phyloP scores from a whole-genome alignment of 2,888 invertebrate genomes.

The Morinoia aosen region DNA sequence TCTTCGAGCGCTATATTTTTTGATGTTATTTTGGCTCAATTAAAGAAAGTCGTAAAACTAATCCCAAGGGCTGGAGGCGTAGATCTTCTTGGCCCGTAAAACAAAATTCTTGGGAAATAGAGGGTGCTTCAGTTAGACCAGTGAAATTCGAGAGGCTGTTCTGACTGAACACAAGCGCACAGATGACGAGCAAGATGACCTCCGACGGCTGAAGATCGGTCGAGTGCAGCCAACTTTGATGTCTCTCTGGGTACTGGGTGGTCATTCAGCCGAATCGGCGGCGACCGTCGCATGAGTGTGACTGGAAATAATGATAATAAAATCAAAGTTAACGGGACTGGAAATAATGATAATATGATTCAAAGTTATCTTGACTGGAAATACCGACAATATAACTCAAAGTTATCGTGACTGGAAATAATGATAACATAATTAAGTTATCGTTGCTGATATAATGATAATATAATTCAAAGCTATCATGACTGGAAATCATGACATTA shows the following conservation, averaged over 20 bases:
- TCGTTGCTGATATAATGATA: not conserved
- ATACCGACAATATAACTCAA: too few species aligned
- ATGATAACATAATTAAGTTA: not conserved
- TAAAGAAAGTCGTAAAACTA: slow-evolving; percentile 51
- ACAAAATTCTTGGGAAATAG: slow-evolving; percentile 44
- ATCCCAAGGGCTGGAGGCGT: slow-evolving; percentile 48
- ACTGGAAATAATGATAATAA: not conserved
- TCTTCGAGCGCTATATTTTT: slow-evolving; percentile 42
- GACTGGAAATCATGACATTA: not conserved
- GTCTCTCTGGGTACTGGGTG: not conserved
- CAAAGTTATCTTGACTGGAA: too few species aligned
- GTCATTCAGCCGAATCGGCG: not conserved
- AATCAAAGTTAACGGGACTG: not conserved
- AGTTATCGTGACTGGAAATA: not conserved
- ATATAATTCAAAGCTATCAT: not conserved
- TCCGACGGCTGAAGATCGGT: not conserved
- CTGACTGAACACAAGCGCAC: not conserved
- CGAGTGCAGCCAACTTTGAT: not conserved
- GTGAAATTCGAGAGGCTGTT: not conserved
- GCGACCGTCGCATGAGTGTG: not conserved
- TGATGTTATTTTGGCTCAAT: slow-evolving; percentile 52
- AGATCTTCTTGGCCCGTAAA: slow-evolving; percentile 41
- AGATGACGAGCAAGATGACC: not conserved
- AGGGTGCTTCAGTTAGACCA: not conserved
- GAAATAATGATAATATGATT: too few species aligned